Evolutionary conservation across 2,888 invertebrate genomes (phyloP).

Genomic region (Nephrotoma guestfalica): DNA sequence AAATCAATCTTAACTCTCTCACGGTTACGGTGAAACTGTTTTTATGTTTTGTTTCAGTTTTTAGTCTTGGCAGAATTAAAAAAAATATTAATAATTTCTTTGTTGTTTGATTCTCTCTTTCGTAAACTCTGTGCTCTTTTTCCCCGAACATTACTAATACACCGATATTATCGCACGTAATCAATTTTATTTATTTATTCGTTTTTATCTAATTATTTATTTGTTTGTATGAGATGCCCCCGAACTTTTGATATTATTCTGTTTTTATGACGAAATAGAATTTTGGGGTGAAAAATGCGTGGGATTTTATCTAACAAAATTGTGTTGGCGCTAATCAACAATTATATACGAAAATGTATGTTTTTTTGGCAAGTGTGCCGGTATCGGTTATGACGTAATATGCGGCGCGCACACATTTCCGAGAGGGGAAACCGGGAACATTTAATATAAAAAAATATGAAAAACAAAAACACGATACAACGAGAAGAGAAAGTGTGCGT

Average conservation of each 20-base stretch:
- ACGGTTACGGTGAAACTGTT: not conserved
- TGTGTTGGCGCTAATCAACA: not conserved
- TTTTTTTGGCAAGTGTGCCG: not conserved
- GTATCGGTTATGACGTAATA: not conserved
- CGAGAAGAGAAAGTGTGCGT: not conserved
- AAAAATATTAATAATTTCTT: not conserved
- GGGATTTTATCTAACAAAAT: not conserved
- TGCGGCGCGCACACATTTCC: not conserved
- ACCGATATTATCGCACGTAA: not conserved
- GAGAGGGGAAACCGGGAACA: not conserved
- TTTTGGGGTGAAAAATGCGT: not conserved
- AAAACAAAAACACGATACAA: not conserved
- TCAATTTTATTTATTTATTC: not conserved
- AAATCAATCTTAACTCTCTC: not conserved
- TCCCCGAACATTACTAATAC: not conserved
- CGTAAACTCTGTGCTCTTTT: not conserved
- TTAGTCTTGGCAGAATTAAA: not conserved
- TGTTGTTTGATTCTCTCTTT: not conserved
- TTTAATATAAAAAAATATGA: not conserved
- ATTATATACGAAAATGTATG: not conserved
- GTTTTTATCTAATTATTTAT: not conserved
- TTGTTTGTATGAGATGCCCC: not conserved
- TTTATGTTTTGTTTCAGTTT: not conserved
- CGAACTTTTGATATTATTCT: not conserved
- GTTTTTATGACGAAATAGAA: not conserved